Conservation (phyloP, 2,797 vertebrate genomes). For the Margarornis squamiger region DNA sequence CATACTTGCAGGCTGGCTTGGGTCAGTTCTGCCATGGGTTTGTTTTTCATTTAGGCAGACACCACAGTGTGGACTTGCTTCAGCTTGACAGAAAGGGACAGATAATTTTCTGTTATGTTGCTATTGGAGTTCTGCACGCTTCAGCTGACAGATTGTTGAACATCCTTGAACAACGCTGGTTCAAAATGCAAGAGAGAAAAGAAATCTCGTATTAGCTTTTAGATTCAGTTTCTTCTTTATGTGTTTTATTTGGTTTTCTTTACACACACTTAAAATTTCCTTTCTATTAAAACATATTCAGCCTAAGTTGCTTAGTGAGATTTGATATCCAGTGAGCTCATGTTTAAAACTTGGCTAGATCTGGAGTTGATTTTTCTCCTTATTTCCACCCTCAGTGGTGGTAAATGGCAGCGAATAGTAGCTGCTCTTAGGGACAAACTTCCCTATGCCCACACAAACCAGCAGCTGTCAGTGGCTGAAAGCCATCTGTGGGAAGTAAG, state of each 20-base stretch:
- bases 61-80: not conserved
- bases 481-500: not conserved
- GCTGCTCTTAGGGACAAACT: not conserved
- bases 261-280: not conserved
- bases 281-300: not conserved
- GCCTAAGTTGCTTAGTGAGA: not conserved
- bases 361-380: not conserved
- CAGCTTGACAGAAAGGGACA: not conserved
- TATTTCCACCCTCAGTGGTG: not conserved
- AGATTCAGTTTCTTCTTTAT: not conserved
- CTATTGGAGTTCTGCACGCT: not conserved
- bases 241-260: not conserved
- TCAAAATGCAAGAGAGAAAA: not conserved
- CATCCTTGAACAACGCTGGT: not conserved
- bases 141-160: slow-evolving; percentile 17
- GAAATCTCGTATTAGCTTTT: not conserved
- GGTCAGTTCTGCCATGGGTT: not conserved
- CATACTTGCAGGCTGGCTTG: not conserved
- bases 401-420: not conserved
- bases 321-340: not conserved
- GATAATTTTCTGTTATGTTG: not conserved
- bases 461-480: not conserved
- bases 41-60: not conserved
- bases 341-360: not conserved
- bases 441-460: not conserved